Conservation (phyloP, 92 coral and sea anemone genomes). For the Metridium senile region DNA sequence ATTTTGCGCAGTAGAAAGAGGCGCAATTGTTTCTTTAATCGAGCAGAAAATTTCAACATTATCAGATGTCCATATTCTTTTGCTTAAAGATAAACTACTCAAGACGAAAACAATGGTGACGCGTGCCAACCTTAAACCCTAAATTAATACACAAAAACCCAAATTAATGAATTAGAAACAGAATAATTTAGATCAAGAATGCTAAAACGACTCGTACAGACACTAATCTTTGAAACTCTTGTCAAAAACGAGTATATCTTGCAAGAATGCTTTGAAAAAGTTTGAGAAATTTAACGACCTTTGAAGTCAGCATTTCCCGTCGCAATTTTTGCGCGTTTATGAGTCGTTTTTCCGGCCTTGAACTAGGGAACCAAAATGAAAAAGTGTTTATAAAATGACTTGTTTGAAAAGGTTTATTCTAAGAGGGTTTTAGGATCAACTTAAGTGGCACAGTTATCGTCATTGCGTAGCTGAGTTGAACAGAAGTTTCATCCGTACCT, state of each 20-base stretch:
- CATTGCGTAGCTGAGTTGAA: slow-evolving; percentile 21
- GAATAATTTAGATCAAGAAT: neutral
- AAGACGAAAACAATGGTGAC: slow-evolving; percentile 18
- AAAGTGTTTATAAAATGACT: too few relatives aligned
- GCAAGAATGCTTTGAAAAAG: too few relatives aligned
- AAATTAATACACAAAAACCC: slow-evolving; percentile 19
- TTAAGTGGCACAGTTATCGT: neutral
- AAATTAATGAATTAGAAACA: slow-evolving; percentile 3
- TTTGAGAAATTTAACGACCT: too few relatives aligned
- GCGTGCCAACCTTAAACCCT: slow-evolving; percentile 26
- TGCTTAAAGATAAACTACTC: slow-evolving; percentile 3
- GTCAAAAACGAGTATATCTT: neutral
- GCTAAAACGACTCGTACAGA: neutral
- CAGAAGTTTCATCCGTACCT: slow-evolving; percentile 8
- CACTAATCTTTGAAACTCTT: neutral
- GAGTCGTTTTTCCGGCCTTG: too few relatives aligned
- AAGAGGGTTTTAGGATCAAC: neutral
- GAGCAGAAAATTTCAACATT: too few relatives aligned
- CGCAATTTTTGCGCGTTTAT: too few relatives aligned
- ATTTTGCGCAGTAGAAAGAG: too few relatives aligned
- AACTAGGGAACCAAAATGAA: too few relatives aligned
- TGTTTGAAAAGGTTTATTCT: neutral
- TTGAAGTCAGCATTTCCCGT: too few relatives aligned
- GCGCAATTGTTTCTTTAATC: too few relatives aligned
- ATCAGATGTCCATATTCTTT: slow-evolving; percentile 2